Conservation (phyloP, 2,888 invertebrate genomes). For the Ormia ochracea region DNA sequence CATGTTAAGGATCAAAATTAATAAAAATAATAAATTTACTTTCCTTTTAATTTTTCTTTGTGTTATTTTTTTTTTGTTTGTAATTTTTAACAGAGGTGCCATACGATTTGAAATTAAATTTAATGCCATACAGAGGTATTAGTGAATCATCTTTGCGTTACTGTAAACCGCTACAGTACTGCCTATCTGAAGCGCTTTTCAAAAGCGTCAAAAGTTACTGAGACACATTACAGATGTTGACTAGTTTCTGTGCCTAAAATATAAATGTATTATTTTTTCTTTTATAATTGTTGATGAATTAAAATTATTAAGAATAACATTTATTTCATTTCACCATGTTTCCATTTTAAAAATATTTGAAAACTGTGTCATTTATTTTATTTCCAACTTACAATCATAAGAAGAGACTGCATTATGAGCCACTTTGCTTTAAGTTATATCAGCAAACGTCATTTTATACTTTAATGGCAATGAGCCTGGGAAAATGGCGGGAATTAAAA, state of each 20-base stretch:
- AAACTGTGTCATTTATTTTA: not conserved
- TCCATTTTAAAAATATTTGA: slow-evolving; percentile 33
- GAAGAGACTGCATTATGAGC: slow-evolving; percentile 24
- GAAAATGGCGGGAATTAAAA: slow-evolving; percentile 21
- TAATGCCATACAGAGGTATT: too few relatives aligned
- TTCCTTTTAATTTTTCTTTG: too few relatives aligned
- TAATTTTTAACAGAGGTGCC: too few relatives aligned
- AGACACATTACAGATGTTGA: not conserved
- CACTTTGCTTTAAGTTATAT: slow-evolving; percentile 11
- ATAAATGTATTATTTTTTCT: slow-evolving; percentile 16
- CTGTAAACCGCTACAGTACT: too few relatives aligned
- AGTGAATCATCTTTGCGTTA: too few relatives aligned
- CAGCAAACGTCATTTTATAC: slow-evolving; percentile 3
- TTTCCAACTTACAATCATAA: not conserved
- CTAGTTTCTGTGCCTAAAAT: not conserved
- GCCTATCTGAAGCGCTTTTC: too few relatives aligned
- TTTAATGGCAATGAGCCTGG: slow-evolving; percentile 16
- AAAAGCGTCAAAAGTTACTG: too few relatives aligned
- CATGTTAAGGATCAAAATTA: too few relatives aligned
- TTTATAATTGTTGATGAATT: not conserved
- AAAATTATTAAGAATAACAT: slow-evolving; percentile 5
- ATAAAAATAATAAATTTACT: too few relatives aligned
- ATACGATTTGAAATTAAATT: too few relatives aligned
- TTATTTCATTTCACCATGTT: slow-evolving; percentile 25
- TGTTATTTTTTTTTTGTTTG: too few relatives aligned